Evolutionary conservation across 2,113 vertebrate genomes (phyloP), one percentile per base, ranked within the genome.

Genomic region (Mungos mungo): DNA sequence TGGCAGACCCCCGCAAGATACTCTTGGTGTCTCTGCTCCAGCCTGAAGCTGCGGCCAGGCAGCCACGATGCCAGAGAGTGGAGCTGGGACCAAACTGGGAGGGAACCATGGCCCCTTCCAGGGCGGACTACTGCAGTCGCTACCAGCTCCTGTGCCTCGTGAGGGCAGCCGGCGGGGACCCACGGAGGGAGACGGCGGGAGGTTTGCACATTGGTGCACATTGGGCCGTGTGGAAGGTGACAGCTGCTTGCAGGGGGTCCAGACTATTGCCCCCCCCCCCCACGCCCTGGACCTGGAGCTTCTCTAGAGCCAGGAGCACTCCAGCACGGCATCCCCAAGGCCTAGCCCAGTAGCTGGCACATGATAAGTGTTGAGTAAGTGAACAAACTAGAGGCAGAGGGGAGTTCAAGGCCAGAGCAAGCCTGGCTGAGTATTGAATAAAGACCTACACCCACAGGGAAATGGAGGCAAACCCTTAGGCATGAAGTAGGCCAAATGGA

Each of bases 121-220:
- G 3, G 8, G 35, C 79, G 8, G 9, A 3, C 19, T 21, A 8
- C 2, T 31, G 41, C 14, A 5, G 16, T 41, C 33, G 12, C 1
- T 29, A 38, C 33, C 35, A 31, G 74, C 92, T 69, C 57, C 84
- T 7, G 8, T 41, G 65, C 52, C 27, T 50, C 88, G 8, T 31
- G 31, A 31, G 38, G 45, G 38, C 9, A 25, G 38, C 15, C 25
- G 3, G 45, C 0, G 10, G 31, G 29, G 16, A 12, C 3, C 76
- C 11, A 7, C 0, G 16, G 77, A 66, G 31, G 45, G 50, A 2
- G 19, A 29, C 0, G 9, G 31, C 27, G 71, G 47, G 25, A 54
- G 2, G 18, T 29, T 1, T 4, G 0, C 33, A 27, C 7, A 38
- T 7, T 1, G 35, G 41, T 4, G 0, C 33, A 27, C 7, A 38